These are phyloP conservation scores for Hapalemur alaotrensis DNA, from an alignment of 2,797 vertebrate species.

Conservation along the genomic window DNA sequence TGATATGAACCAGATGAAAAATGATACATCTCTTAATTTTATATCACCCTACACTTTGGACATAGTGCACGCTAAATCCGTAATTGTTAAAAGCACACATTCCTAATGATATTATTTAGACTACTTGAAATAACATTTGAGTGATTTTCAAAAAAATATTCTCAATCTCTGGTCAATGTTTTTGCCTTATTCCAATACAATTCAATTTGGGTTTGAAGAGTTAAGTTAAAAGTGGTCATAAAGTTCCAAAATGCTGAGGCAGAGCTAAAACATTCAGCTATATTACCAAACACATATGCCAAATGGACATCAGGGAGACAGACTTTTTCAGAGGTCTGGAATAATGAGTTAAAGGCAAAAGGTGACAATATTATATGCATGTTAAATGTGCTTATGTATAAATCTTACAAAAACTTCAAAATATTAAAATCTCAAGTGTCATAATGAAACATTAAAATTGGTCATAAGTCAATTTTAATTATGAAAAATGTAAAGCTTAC, in stretches of 20 bases:
- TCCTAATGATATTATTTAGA: neutral
- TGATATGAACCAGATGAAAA: conserved; percentile 49
- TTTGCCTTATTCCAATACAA: neutral
- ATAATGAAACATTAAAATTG: neutral
- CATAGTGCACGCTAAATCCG: neutral
- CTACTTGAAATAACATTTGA: neutral
- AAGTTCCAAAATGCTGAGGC: neutral
- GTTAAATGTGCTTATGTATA: neutral
- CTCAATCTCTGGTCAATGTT: neutral
- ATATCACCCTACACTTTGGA: neutral
- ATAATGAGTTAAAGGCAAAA: neutral
- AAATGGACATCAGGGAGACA: neutral
- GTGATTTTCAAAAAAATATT: conserved; percentile 8
- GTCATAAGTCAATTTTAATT: neutral
- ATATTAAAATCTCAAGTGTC: conserved; percentile 6
- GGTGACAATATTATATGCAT: neutral
- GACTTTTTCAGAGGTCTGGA: neutral
- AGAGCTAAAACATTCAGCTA: neutral
- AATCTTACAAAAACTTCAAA: conserved; percentile 21
- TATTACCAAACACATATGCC: neutral
- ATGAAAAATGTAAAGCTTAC: neutral
- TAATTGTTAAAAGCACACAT: neutral
- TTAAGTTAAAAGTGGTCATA: neutral
- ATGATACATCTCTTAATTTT: conserved; percentile 5
- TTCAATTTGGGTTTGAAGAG: neutral